These are phyloP conservation scores for Neolamprologus caudopunctatus DNA, from an alignment of 2,113 vertebrate genomes.

Conservation along the genomic window DNA sequence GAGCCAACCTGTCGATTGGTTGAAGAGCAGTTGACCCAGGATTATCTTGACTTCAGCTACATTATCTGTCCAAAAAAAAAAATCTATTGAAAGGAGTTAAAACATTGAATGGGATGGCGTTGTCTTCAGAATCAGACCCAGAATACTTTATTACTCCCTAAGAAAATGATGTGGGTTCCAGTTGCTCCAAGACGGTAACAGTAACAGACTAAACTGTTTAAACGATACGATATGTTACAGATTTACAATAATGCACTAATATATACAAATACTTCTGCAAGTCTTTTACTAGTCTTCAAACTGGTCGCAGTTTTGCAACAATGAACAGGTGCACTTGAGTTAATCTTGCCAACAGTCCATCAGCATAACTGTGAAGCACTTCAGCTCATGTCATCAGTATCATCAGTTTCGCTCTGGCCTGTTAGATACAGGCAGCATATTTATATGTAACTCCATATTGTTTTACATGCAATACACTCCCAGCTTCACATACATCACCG, in stretches of 20 bases:
- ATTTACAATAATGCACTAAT: background rate
- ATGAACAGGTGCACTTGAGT: background rate
- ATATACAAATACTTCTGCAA: background rate
- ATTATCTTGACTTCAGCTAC: background rate
- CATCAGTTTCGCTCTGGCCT: background rate
- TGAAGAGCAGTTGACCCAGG: background rate
- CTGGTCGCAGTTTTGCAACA: background rate
- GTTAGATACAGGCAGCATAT: background rate
- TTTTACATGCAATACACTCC: background rate
- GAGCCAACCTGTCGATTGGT: background rate
- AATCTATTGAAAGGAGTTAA: background rate
- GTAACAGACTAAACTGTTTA: background rate
- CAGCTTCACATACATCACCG: background rate
- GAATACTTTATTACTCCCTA: background rate
- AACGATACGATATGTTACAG: background rate
- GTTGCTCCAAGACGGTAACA: no score
- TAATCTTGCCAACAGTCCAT: background rate
- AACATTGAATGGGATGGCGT: background rate
- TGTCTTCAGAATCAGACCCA: background rate
- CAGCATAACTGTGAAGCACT: background rate
- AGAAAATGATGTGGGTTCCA: no score
- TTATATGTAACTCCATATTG: background rate
- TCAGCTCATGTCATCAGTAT: background rate
- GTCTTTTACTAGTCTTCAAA: background rate
- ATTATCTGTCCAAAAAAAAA: background rate